Evolutionary conservation across 2,888 invertebrate genomes (phyloP), one percentile per base, ranked within the genome.

Genomic region (Choristoneura rosaceana): DNA sequence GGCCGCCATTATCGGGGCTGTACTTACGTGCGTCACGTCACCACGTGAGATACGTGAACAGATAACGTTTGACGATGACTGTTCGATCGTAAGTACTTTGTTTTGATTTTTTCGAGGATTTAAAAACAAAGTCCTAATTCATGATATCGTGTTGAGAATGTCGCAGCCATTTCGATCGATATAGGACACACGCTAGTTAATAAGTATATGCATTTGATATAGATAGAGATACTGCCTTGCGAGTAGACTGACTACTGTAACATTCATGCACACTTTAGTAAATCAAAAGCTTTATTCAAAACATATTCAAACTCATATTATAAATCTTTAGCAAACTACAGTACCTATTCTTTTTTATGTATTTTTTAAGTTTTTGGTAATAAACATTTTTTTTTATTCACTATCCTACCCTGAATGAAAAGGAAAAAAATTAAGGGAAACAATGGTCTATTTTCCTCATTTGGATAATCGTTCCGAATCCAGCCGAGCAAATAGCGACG

Each of bases 51-150:
- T 45, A 62, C 43, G 43, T 47, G 47, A 34, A 14, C 25, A 25
- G 64, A 50, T 64, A 64, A 64, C 64, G 62, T 59, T 17, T 25
- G 55, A 25, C 25, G 25, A 55, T 17, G 55, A 25, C 25, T 52
- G 5, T 14, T 55, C 12, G 55, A 52, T 52, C 17, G 52, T 52
- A 15, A 52, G 4, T n/a, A 14, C 9, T 10, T 17, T 55, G 55
- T 25, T 25, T 55, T 25, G 50, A 52, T 52, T 15, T 52, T 47
- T 47, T 45, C 14, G 47, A 7, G 4, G 38, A 47, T 52, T 10
- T 15, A 52, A 52, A 17, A n/a, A 52, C 52, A 52, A 52, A 52
- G 17, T 17, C 17, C 52, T 7, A 10, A 7, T 38, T 5, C 14
- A 52, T 47, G n/a, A 47, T n/a, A 47, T 15, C 47, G 5, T 47